These are phyloP conservation scores for Pristionchus entomophagus DNA, from an alignment of 2,888 invertebrate genomes.

Conservation along the genomic window DNA sequence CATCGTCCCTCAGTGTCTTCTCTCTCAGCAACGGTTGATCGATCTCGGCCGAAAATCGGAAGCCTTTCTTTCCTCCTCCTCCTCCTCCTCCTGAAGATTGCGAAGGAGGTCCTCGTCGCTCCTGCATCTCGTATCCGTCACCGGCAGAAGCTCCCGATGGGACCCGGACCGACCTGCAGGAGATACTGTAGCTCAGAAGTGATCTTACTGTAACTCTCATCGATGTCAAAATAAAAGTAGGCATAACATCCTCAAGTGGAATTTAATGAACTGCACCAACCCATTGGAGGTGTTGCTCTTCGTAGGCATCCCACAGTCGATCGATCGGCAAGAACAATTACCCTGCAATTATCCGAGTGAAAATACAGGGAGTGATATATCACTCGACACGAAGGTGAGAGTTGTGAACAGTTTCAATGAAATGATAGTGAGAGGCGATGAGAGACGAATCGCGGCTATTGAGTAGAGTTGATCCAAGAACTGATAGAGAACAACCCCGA, in stretches of 20 bases:
- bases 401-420: conserved; percentile 9
- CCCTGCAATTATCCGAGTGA: no score
- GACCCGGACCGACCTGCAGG: background rate
- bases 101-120: background rate
- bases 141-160: background rate
- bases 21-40: background rate
- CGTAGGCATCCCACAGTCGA: background rate
- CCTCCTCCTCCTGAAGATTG: background rate
- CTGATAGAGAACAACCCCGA: conserved; percentile 41
- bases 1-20: background rate
- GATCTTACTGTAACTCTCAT: no score
- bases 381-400: background rate
- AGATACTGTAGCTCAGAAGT: background rate
- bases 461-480: conserved; percentile 23
- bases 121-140: background rate
- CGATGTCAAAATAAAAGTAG: no score
- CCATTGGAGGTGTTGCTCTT: background rate
- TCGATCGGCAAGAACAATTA: background rate
- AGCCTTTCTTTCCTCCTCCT: no score
- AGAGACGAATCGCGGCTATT: background rate
- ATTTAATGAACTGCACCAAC: no score
- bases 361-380: no score
- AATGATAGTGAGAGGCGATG: background rate
- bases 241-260: no score
- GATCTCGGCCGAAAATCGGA: conserved; percentile 19